Evolutionary conservation across 2,888 invertebrate species (phyloP), one percentile per base, ranked within the genome.

Genomic region (Ditylenchus weischeri): DNA sequence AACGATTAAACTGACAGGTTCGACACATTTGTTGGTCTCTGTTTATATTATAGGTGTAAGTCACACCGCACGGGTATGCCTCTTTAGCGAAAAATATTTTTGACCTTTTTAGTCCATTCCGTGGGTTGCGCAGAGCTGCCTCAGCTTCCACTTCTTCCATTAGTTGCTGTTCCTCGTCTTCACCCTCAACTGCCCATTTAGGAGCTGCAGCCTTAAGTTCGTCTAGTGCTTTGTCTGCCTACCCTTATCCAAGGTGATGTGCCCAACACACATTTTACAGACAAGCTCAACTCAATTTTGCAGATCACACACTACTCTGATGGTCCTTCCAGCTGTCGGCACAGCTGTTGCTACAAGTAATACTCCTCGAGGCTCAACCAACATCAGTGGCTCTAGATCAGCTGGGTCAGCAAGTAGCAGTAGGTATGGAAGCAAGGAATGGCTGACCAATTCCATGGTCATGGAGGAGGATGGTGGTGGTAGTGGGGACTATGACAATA

Each of bases 251-350:
- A 29, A 10, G 59, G 59, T n/a, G n/a, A n/a, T n/a, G n/a, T 57
- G 5, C n/a, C 21, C 6, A 5, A n/a, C 35, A 4, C 3, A 29
- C 5, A 19, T 23, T n/a, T 57, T 18, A 23, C 18, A 57, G 58
- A 29, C 50, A 50, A n/a, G 6, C 21, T 19, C n/a, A 50, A 50
- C n/a, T 50, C n/a, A n/a, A 21, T 50, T 50, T 50, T n/a, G n/a
- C 21, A 64, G 64, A 50, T 80, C 79, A 61, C 81, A 81, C 67
- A 75, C 79, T 49, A 78, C 80, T 0, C 61, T 80, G 1, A 76
- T 82, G 76, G 77, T 81, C 7, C 69, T 80, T 21, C 78, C 80
- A 10, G 29, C 23, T 29, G 11, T 13, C 8, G 43, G 43, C 11
- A 29, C 29, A 29, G 29, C 29, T 29, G 29, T 29, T 29, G 43